phyloP scores from a whole-genome alignment of 2,888 invertebrate species.

The Eristalis arbustorum region DNA sequence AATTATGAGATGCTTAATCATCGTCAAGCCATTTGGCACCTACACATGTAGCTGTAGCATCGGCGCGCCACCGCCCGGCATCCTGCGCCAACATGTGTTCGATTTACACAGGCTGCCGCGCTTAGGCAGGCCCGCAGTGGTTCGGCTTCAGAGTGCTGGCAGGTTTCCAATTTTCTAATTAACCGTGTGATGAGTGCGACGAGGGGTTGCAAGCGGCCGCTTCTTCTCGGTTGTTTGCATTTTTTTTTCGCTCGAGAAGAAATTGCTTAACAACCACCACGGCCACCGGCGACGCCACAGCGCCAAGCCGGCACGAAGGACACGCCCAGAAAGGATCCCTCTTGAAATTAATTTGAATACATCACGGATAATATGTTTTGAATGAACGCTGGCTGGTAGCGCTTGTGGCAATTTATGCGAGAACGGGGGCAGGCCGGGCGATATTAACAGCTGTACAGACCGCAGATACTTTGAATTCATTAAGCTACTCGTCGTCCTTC shows the following conservation, averaged over 20 bases:
- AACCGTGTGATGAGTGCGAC: slow-evolving; percentile 39
- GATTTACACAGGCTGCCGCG: background rate
- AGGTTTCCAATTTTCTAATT: slow-evolving; percentile 68
- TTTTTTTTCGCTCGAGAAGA: slow-evolving; percentile 7
- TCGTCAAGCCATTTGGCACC: slow-evolving; percentile 63
- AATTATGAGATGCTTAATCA: slow-evolving; percentile 65
- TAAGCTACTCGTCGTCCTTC: slow-evolving; percentile 42
- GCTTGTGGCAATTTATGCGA: slow-evolving; percentile 56
- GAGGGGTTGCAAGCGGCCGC: background rate
- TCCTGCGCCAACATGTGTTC: background rate
- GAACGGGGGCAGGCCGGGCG: slow-evolving; percentile 20
- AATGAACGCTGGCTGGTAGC: slow-evolving; percentile 60
- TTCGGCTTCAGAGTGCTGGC: slow-evolving; percentile 38
- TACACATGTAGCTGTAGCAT: slow-evolving; percentile 39
- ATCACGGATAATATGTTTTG: slow-evolving; percentile 63
- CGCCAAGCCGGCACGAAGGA: background rate
- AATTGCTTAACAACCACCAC: background rate
- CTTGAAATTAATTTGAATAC: slow-evolving; percentile 63
- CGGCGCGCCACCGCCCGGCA: background rate
- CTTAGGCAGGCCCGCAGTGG: background rate
- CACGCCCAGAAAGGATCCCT: slow-evolving; percentile 3
- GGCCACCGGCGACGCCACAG: no score
- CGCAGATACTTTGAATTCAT: slow-evolving; percentile 70
- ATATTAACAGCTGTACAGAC: slow-evolving; percentile 65
- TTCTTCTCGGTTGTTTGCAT: background rate